These are phyloP conservation scores for Trachymyrmex septentrionalis DNA, from an alignment of 1,140 invertebrate species.

Conservation along the genomic window DNA sequence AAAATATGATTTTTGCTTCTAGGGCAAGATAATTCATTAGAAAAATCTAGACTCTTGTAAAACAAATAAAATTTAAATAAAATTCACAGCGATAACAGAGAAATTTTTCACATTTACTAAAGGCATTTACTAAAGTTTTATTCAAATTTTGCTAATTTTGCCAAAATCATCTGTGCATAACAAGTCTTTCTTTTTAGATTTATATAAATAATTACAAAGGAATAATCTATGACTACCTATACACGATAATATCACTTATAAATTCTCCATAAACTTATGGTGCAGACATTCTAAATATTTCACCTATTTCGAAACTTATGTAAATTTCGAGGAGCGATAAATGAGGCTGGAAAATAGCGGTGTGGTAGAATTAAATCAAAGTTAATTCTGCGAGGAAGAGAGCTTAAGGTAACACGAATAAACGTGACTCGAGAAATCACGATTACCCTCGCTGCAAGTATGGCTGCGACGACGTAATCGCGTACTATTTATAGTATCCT, in stretches of 20 bases:
- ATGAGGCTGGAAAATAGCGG: background rate
- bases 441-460: conserved; percentile 22
- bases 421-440: conserved; percentile 44
- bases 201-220: background rate
- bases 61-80: no score
- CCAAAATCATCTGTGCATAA: background rate
- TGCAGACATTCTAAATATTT: no score
- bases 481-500: conserved; percentile 62
- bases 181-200: background rate
- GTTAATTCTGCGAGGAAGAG: background rate
- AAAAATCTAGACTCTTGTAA: background rate
- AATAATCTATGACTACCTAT: background rate
- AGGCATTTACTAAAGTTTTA: background rate
- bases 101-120: background rate
- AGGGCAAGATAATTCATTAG: background rate
- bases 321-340: background rate
- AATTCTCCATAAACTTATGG: background rate
- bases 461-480: conserved; percentile 12
- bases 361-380: conserved; percentile 9
- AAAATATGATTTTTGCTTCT: background rate
- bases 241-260: background rate
- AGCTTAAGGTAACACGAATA: background rate
- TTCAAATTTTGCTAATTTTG: background rate
- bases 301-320: background rate
- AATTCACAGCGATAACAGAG: background rate